Base-by-base conservation (phyloP, 2,888 invertebrate genomes). In the Ditula angustiorana region DNA sequence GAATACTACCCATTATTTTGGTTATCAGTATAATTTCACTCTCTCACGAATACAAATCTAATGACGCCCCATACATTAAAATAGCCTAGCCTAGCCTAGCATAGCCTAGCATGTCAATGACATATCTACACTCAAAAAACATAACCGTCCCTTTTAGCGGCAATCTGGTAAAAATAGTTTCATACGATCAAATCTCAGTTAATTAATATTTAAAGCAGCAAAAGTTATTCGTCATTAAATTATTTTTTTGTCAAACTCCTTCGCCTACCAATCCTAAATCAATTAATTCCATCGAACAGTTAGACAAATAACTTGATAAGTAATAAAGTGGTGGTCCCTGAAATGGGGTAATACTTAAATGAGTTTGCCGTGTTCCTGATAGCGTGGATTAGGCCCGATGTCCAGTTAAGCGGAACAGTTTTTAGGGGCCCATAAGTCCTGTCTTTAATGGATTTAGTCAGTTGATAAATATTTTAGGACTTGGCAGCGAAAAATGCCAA, bases 291-390 rank as follows among this genome's bases (percentile, higher is more conserved):
- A n/a, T 16, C 23, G 41, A 57, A 33, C 30, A 35, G 57, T 63
- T 41, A n/a, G 66, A 65, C 61, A 65, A 72, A 66, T 68, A 66
- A 63, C 53, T 66, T 61, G 67, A 21, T 67, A 72, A 69, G 70
- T 71, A 69, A 66, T 70, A 67, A 69, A 72, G 71, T 61, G 61
- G 59, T 30, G 30, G 61, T 37, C 67, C 63, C 35, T 66, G 69
- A 66, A 67, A 70, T 67, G 62, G 65, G 63, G 47, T 72, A 70
- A 70, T 71, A 66, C 72, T 70, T 72, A 71, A 72, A 72, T 72
- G 65, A 71, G 67, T 68, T 72, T 69, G 61, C 58, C 47, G 55
- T 72, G 69, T 72, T 66, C 59, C 33, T 46, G 58, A 63, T 63
- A 59, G 24, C 35, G 19, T 11, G 47, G 55, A 61, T 65, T 60